Evolutionary conservation across 2,888 invertebrate genomes (phyloP).

Genomic region (Arenicola marina): DNA sequence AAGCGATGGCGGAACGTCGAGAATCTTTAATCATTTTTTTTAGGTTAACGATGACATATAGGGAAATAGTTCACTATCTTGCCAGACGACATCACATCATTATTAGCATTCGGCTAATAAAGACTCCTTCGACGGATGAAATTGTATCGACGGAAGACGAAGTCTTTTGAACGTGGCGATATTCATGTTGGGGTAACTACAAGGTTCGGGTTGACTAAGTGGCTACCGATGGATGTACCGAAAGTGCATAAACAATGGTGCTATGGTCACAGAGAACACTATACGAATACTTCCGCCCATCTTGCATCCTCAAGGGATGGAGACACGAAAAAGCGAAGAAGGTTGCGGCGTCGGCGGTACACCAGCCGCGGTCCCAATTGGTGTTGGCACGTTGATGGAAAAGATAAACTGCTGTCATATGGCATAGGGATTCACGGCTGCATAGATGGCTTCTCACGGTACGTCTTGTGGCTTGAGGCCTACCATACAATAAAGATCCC

Average conservation of each 20-base stretch:
- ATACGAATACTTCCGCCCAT: neutral
- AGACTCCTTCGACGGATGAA: neutral
- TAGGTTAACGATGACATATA: no score
- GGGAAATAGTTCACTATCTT: no score
- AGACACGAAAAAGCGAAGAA: neutral
- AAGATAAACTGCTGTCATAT: neutral
- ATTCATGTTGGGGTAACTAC: neutral
- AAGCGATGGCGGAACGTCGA: no score
- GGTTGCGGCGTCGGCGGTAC: neutral
- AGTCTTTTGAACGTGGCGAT: neutral
- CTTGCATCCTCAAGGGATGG: neutral
- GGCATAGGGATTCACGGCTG: neutral
- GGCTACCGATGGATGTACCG: neutral
- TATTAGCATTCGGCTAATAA: neutral
- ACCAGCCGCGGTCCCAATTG: neutral
- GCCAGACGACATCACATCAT: no score
- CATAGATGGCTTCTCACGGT: neutral
- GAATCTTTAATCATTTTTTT: no score
- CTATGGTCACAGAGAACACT: neutral
- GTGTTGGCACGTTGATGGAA: neutral
- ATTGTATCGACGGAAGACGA: neutral
- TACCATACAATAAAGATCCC: constrained; percentile 1
- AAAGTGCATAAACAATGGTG: neutral
- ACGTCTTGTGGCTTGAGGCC: neutral
- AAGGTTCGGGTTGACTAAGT: neutral